Base-by-base conservation (phyloP, 2,113 vertebrate species). In the Austrofundulus limnaeus region DNA sequence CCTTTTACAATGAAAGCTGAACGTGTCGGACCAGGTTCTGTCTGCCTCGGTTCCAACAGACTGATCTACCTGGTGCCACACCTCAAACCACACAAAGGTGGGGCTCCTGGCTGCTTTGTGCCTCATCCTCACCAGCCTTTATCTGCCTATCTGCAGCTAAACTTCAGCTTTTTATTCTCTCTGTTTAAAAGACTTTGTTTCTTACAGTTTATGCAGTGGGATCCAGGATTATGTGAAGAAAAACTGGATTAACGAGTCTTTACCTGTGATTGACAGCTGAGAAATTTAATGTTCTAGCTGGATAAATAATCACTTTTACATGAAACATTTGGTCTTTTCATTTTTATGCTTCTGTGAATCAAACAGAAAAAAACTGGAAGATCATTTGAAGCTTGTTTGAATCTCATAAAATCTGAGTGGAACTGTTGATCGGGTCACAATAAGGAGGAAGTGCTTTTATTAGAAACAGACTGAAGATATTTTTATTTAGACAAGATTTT, bases 41-140 rank as follows among this genome's bases (percentile, higher is more conserved):
- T 38, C 52, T 38, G 20, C 31, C 11, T 14, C 21, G 0, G 34
- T 41, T 25, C 21, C 17, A 51, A 24, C 16, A 25, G 13, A 28
- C 10, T 43, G 2, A 1, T 15, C 38, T 23, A 20, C 45, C 69
- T 60, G 66, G 37, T 16, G 66, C 3, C 72, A 57, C 75, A 61
- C 80, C 75, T 55, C 24, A 0, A 42, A 52, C 54, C 54, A n/a
- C 38, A 1, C 31, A 5, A 5, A 10, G 68, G 51, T 49, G 45
- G 37, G 52, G 52, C 49, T 3, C 23, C 66, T 62, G 62, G 47
- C 34, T 16, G 19, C 49, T 51, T 51, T 62, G 54, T 50, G n/a
- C 21, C 25, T 17, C 20, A 50, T 52, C 57, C 17, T 4, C 23
- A 38, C 21, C 20, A 28, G 28, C 68, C 63, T 13, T 49, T 3